Conservation (phyloP, 2,888 invertebrate species). For the Myopa testacea region DNA sequence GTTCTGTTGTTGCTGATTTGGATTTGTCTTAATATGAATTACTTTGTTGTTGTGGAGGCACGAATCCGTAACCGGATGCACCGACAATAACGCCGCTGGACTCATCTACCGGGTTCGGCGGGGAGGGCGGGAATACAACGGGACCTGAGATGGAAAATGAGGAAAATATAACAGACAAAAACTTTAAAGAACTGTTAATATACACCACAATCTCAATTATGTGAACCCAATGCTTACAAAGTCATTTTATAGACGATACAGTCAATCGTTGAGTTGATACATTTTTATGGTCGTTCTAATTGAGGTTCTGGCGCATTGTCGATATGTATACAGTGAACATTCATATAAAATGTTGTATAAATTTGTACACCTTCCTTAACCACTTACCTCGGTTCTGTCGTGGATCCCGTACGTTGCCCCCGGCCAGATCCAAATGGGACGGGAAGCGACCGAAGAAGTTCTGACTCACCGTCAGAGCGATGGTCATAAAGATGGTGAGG, state of each 20-base stretch:
- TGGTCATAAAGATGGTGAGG: slow-evolving; percentile 61
- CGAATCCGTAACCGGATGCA: slow-evolving; percentile 87
- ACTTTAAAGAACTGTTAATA: no score
- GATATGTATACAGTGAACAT: no score
- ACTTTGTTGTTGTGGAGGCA: slow-evolving; percentile 74
- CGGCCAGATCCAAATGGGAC: slow-evolving; percentile 56
- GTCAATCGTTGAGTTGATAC: no score
- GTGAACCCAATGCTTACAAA: no score
- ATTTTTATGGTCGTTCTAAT: no score
- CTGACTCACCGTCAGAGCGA: slow-evolving; percentile 64
- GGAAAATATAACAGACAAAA: background rate
- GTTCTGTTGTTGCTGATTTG: slow-evolving; percentile 9
- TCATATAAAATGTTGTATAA: no score
- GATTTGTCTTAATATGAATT: slow-evolving; percentile 50
- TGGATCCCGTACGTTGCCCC: slow-evolving; percentile 61
- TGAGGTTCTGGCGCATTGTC: no score
- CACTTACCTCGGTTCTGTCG: slow-evolving; percentile 66
- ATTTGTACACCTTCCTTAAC: no score
- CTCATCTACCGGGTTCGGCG: slow-evolving; percentile 76
- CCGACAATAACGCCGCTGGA: slow-evolving; percentile 86
- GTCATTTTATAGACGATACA: background rate
- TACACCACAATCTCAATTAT: background rate
- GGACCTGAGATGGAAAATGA: slow-evolving; percentile 72
- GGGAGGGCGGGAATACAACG: slow-evolving; percentile 81
- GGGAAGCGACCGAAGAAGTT: slow-evolving; percentile 61